Conservation (phyloP, 2,113 vertebrate genomes). For the Pitta sordida region DNA sequence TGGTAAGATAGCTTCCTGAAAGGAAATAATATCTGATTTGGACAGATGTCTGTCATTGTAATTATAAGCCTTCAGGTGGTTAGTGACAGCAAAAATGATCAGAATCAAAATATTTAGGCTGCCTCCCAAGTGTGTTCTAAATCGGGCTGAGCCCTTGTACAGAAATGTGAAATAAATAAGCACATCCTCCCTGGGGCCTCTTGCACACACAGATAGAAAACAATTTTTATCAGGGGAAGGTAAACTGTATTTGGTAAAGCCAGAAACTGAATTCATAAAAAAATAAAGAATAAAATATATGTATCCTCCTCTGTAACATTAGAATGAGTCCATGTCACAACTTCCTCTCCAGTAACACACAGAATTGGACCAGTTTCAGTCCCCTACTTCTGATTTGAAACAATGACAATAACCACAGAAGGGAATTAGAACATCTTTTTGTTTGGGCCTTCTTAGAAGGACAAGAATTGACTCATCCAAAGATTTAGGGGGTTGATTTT, state of each 20-base stretch:
- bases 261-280: background rate
- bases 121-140: slow-evolving; percentile 4
- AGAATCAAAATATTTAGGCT: slow-evolving; percentile 39
- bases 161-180: background rate
- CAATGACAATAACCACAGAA: accelerated
- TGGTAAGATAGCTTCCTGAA: background rate
- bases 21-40: background rate
- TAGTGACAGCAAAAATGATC: background rate
- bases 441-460: background rate
- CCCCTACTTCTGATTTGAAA: background rate
- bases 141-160: background rate
- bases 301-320: background rate
- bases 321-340: background rate
- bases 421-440: background rate
- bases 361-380: background rate
- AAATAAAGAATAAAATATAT: background rate
- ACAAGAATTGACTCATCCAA: background rate
- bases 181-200: background rate
- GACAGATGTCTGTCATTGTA: slow-evolving; percentile 15
- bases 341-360: background rate
- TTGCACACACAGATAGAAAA: background rate
- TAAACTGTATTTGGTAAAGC: background rate
- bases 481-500: background rate
- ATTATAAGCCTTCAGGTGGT: background rate
- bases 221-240: background rate